Conservation (phyloP, 1,140 invertebrate genomes). For the Drosophila oshimai region DNA sequence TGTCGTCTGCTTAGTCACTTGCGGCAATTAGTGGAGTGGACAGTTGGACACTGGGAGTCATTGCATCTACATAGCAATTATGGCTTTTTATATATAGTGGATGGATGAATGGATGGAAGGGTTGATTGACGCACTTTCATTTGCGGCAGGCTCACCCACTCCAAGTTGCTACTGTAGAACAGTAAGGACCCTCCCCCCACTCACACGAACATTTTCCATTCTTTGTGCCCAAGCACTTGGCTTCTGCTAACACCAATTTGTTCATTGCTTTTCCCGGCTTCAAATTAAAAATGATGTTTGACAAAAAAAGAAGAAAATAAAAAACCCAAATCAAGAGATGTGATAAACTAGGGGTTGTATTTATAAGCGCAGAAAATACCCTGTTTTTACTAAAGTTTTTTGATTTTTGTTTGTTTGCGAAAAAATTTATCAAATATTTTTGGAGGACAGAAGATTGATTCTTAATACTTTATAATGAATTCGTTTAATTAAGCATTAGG, state of each 20-base stretch:
- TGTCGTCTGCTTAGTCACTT: conserved; percentile 75
- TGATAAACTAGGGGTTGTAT: background rate
- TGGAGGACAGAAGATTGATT: no score
- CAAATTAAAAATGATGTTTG: conserved; percentile 74
- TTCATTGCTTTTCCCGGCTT: conserved; percentile 69
- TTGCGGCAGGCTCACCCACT: conserved; percentile 24
- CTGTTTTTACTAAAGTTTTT: background rate
- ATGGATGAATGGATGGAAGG: conserved; percentile 32
- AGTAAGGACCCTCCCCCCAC: background rate
- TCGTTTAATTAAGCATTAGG: no score
- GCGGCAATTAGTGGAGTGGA: conserved; percentile 59
- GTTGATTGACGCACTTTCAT: conserved; percentile 66
- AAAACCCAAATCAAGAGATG: conserved; percentile 2
- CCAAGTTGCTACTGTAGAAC: background rate
- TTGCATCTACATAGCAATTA: conserved; percentile 72
- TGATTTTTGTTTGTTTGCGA: background rate
- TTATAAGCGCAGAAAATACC: background rate
- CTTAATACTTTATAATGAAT: no score
- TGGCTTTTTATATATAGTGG: conserved; percentile 49
- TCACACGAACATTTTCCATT: conserved; percentile 5
- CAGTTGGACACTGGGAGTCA: conserved; percentile 6
- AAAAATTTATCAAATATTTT: no score
- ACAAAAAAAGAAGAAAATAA: conserved; percentile 20
- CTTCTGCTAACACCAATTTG: conserved; percentile 80
- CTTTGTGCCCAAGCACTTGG: conserved; percentile 63